phyloP scores from a whole-genome alignment of 2,888 invertebrate genomes.

The Trichopoda pennipes region DNA sequence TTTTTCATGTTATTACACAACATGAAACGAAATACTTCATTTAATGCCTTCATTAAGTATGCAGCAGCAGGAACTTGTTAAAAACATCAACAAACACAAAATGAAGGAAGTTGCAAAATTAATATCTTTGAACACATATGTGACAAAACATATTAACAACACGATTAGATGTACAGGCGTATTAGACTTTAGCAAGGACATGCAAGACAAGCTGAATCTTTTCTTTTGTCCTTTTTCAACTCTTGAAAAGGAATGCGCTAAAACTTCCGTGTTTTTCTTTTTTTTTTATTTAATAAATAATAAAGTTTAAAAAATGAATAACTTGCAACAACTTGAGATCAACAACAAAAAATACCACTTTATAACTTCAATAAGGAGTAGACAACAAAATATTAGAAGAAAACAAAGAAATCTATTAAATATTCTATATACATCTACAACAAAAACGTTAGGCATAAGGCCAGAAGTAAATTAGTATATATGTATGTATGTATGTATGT shows the following conservation, averaged over 20 bases:
- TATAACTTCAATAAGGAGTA: constrained; percentile 10
- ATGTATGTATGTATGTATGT: not conserved
- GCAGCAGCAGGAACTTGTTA: constrained; percentile 1
- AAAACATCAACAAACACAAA: constrained; percentile 8
- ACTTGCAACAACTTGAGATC: constrained; percentile 23
- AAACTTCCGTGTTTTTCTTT: constrained; percentile 62
- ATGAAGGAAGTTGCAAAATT: constrained; percentile 36
- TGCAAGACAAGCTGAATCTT: not conserved
- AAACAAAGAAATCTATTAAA: constrained; percentile 34
- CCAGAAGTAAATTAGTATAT: constrained; percentile 13
- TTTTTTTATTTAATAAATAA: constrained; percentile 56
- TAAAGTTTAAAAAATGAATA: constrained; percentile 41
- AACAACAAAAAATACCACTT: constrained; percentile 8
- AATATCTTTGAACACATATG: constrained; percentile 33
- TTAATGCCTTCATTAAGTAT: constrained; percentile 13
- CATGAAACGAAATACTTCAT: not conserved
- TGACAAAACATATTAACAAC: constrained; percentile 24
- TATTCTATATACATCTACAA: constrained; percentile 33
- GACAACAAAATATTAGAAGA: not conserved
- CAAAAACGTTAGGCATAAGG: constrained; percentile 7
- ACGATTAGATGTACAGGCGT: constrained; percentile 39
- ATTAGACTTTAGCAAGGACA: not conserved
- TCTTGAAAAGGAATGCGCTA: constrained; percentile 32
- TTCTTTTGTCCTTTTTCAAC: constrained; percentile 31
- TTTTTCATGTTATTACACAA: not conserved